Evolutionary conservation across 2,888 invertebrate genomes (phyloP).

Genomic region (Sinopyrophorus schimmeli): DNA sequence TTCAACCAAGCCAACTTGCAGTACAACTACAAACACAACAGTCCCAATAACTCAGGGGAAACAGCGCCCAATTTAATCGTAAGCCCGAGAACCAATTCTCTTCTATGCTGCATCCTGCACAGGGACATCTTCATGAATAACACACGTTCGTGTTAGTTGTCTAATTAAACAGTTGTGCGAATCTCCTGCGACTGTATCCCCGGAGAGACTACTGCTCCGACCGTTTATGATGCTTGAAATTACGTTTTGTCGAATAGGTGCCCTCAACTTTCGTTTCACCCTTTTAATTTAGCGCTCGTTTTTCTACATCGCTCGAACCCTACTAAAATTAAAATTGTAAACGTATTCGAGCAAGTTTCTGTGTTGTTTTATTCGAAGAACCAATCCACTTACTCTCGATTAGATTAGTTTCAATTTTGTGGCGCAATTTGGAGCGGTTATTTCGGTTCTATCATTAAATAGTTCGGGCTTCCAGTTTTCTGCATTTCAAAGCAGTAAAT

Average conservation of each 20-base stretch:
- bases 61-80: slow-evolving; percentile 21
- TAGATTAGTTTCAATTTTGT: background rate
- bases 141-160: slow-evolving; percentile 41
- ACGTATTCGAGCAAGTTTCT: background rate
- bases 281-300: slow-evolving; percentile 25
- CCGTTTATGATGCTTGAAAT: slow-evolving; percentile 36
- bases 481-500: slow-evolving; percentile 8
- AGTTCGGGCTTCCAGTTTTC: no score
- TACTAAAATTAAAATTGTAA: slow-evolving; percentile 15
- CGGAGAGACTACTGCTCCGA: slow-evolving; percentile 24
- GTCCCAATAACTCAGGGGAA: slow-evolving; percentile 22
- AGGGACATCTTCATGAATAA: slow-evolving; percentile 39
- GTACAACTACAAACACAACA: slow-evolving; percentile 17
- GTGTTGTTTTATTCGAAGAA: background rate
- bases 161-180: slow-evolving; percentile 41
- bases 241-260: slow-evolving; percentile 27
- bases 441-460: background rate
- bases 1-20: slow-evolving; percentile 19
- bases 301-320: slow-evolving; percentile 11
- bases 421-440: background rate
- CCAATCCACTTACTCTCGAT: background rate
- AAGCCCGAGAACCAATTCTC: slow-evolving; percentile 27
- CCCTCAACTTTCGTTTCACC: slow-evolving; percentile 19
- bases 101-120: slow-evolving; percentile 19
- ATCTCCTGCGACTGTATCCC: slow-evolving; percentile 32